Percentiles rank a stretch among this genome's conserved stretches.
phyloP scores from a whole-genome alignment of 2,113 vertebrate genomes.

The Trachemys scripta region DNA sequence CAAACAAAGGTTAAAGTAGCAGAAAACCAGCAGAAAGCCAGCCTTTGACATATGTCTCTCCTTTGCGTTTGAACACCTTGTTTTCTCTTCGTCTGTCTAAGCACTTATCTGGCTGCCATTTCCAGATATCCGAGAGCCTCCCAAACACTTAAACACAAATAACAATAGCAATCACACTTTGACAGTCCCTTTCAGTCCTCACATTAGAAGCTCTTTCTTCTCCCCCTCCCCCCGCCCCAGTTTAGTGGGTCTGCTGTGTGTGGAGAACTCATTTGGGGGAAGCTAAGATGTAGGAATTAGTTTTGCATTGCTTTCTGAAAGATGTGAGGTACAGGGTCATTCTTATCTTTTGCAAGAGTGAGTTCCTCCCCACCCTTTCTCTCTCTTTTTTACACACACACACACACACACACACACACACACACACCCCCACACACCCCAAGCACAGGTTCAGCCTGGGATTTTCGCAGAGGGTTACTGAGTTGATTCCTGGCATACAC shows the following conservation, averaged over 20 bases:
- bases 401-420: background rate
- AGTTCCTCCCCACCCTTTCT: background rate
- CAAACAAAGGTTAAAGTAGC: background rate
- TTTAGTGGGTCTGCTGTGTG: background rate
- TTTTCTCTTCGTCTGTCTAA: fast-evolving
- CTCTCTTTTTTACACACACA: background rate
- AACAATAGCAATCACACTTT: background rate
- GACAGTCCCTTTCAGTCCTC: background rate
- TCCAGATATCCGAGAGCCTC: background rate
- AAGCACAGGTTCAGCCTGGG: background rate
- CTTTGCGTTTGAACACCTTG: fast-evolving
- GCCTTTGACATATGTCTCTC: fast-evolving
- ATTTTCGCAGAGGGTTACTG: background rate
- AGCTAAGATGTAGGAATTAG: background rate
- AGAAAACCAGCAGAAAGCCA: background rate
- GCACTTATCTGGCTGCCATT: fast-evolving
- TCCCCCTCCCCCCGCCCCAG: background rate
- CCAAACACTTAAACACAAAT: background rate
- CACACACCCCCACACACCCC: background rate
- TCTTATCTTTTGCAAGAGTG: background rate
- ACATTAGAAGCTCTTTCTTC: background rate
- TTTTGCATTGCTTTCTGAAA: background rate
- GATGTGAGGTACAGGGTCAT: background rate
- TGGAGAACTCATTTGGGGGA: background rate
- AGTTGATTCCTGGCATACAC: fast-evolving